These are phyloP conservation scores for Sinosuthora webbiana DNA, from an alignment of 2,113 vertebrate species.

Conservation along the genomic window DNA sequence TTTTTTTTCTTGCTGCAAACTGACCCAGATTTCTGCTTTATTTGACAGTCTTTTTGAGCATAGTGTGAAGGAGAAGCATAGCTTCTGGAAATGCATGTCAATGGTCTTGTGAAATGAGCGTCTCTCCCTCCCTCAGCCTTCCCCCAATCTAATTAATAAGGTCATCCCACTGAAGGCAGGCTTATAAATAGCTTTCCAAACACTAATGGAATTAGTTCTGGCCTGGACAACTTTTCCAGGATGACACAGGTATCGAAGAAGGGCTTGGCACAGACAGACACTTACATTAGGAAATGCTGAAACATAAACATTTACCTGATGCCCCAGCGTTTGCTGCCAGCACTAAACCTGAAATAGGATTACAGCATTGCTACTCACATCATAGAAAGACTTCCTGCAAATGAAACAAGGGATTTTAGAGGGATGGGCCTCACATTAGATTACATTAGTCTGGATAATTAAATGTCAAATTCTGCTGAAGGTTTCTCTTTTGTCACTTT, in stretches of 20 bases:
- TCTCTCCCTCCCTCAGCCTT: neutral
- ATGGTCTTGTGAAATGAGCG: neutral
- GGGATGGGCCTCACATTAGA: neutral
- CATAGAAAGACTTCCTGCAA: conserved; percentile 1
- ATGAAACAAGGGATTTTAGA: conserved; percentile 44
- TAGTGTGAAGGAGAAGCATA: neutral
- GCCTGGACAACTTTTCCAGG: conserved; percentile 26
- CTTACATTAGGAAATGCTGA: conserved; percentile 9
- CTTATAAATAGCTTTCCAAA: conserved; percentile 63
- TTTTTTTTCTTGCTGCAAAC: neutral
- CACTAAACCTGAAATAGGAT: conserved; percentile 26
- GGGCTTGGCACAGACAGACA: neutral
- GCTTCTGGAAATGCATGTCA: neutral
- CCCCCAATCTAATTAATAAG: neutral
- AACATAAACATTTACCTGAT: conserved; percentile 21
- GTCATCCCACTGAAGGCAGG: conserved; percentile 35
- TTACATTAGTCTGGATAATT: neutral
- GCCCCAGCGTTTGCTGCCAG: neutral
- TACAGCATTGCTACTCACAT: conserved; percentile 6
- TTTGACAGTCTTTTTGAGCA: neutral
- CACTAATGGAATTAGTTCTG: conserved; percentile 65
- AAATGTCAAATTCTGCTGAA: neutral
- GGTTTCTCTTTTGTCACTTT: neutral
- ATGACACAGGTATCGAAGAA: conserved; percentile 37
- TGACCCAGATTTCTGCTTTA: conserved; percentile 19